phyloP scores from a whole-genome alignment of 2,888 invertebrate genomes.

The Lepetodrilus schrolli region DNA sequence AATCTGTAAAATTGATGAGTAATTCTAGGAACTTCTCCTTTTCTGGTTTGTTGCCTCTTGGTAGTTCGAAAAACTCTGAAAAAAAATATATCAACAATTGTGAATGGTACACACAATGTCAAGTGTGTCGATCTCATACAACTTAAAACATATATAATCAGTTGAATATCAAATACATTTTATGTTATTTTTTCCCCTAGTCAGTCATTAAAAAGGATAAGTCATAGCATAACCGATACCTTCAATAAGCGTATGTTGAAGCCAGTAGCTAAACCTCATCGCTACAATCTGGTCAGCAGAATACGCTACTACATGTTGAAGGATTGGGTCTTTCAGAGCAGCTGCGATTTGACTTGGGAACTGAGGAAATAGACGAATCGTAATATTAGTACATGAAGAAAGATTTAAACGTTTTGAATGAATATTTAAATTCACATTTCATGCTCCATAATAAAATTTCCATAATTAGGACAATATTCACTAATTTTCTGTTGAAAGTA shows the following conservation, averaged over 20 bases:
- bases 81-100: no score
- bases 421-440: no score
- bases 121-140: no score
- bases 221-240: constrained; percentile 55
- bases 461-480: no score
- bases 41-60: constrained; percentile 43
- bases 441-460: no score
- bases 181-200: constrained; percentile 9
- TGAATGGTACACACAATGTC: no score
- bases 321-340: constrained; percentile 53
- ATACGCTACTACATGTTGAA: constrained; percentile 63
- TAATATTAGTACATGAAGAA: no score
- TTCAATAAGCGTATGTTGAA: constrained; percentile 64
- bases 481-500: no score
- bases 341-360: constrained; percentile 69
- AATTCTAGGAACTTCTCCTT: constrained; percentile 52
- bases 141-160: neutral
- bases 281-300: constrained; percentile 57
- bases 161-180: neutral
- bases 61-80: constrained; percentile 53
- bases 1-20: constrained; percentile 58
- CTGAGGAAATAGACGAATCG: no score
- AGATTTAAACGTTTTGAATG: no score
- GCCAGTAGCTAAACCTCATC: constrained; percentile 65
- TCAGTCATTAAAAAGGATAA: neutral